Evolutionary conservation across 2,888 invertebrate genomes (phyloP).

Genomic region (Frankliniella intonsa): DNA sequence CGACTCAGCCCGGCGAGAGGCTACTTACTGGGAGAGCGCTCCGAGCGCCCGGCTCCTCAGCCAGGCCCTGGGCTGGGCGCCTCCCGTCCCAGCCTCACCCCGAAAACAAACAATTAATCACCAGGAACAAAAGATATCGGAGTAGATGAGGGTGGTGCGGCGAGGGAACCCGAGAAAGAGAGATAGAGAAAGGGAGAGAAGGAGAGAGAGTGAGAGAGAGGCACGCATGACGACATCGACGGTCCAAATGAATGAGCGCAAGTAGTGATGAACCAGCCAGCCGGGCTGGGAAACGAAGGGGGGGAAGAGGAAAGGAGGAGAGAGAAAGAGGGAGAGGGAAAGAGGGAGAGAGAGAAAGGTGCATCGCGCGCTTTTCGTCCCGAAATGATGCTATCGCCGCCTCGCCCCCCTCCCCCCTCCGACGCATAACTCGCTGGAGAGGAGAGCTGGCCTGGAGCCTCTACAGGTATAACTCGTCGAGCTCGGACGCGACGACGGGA

Average conservation of each 20-base stretch:
- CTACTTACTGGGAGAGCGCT: no score
- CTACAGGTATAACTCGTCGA: no score
- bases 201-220: not conserved
- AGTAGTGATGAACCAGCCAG: not conserved
- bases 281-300: constrained; percentile 2
- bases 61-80: not conserved
- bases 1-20: no score
- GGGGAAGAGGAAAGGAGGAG: not conserved
- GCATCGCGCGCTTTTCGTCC: not conserved
- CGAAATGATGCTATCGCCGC: not conserved
- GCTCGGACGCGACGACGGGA: no score
- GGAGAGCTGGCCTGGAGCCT: no score
- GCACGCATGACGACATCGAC: constrained; percentile 26
- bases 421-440: no score
- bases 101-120: constrained; percentile 25
- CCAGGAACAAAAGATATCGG: not conserved
- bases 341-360: not conserved
- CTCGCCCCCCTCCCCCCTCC: not conserved
- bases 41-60: no score
- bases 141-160: constrained; percentile 35
- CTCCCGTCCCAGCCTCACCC: constrained; percentile 27
- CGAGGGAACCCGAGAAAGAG: constrained; percentile 33
- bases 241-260: constrained; percentile 11
- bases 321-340: constrained; percentile 25
- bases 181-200: not conserved